A percentile compares a stretch with the other conserved stretches of the same genome.
phyloP scores from a whole-genome alignment of 2,888 invertebrate species.

The Calliopum simillimum region DNA sequence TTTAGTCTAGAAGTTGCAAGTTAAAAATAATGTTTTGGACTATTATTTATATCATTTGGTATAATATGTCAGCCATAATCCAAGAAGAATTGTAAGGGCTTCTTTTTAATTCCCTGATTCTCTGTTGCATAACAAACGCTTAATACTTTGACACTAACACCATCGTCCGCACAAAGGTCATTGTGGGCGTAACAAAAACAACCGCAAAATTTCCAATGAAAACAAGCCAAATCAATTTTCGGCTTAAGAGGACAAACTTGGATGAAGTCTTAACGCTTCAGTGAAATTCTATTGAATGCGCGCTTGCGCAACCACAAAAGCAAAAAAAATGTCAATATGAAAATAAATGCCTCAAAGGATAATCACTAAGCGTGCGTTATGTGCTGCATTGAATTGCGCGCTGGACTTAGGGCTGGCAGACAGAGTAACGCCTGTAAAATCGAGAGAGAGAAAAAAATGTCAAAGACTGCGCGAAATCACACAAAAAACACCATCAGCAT shows the following conservation, averaged over 20 bases:
- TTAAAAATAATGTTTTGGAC: too few species aligned
- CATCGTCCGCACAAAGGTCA: neutral
- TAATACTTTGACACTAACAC: neutral
- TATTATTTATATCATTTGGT: too few species aligned
- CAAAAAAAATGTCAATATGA: neutral
- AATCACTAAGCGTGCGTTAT: neutral
- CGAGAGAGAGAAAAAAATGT: conserved; percentile 12
- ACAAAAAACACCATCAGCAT: neutral
- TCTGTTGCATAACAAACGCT: conserved; percentile 7
- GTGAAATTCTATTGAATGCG: conserved; percentile 1
- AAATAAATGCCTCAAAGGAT: neutral
- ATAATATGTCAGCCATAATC: too few species aligned
- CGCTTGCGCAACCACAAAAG: conserved; percentile 21
- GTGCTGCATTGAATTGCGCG: neutral
- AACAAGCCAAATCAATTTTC: conserved; percentile 23
- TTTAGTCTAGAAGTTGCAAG: too few species aligned
- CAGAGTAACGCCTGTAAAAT: neutral
- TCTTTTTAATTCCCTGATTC: too few species aligned
- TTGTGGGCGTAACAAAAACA: conserved; percentile 8
- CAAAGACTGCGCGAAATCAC: conserved; percentile 7
- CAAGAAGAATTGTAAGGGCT: too few species aligned
- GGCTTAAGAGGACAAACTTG: neutral
- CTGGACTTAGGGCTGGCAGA: neutral
- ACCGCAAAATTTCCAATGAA: conserved; percentile 19
- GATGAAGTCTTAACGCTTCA: conserved; percentile 20